Evolutionary conservation across 2,888 invertebrate species (phyloP), one percentile per base, ranked within the genome.

Genomic region (Quadriops clusia): DNA sequence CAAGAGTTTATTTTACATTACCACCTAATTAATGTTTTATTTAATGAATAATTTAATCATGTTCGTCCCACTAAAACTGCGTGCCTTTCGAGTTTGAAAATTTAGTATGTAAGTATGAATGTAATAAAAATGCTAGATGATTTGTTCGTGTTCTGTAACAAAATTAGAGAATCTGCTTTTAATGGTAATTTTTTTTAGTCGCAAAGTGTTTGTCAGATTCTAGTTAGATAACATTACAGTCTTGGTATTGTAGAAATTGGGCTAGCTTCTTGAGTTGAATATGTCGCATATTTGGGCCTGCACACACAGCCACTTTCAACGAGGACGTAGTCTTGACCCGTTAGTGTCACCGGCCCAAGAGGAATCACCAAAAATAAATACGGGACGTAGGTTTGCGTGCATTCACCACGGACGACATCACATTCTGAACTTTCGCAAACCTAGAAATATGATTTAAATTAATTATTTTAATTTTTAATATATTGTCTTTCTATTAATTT

Each of bases 221-320:
- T n/a, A n/a, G n/a, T n/a, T n/a, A n/a, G n/a, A n/a, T n/a, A n/a
- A n/a, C 32, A 24, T 49, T 51, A 59, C 39, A 58, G 36, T 44
- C 56, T 53, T 26, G 60, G 58, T 49, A 60, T 56, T 15, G 60
- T 50, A 4, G 61, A 45, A 44, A 57, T 53, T 3, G 56, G 56
- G 35, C 50, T 55, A 7, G 56, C 51, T 37, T 59, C 58, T 35
- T 54, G 55, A 40, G 46, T 55, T 29, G 43, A 45, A 30, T 53
- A 52, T 7, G 52, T 45, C 1, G 60, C 54, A 38, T 59, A 59
- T 46, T 62, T 62, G 15, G 77, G 76, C 45, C 73, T 68, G 58
- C 90, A 91, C 15, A 87, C 85, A 56, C 90, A 91, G n/a, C 90
- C 90, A 47, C 86, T 89, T 59, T 91, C 90, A 14, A 91, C 89